Conservation (phyloP, 2,888 invertebrate genomes). For the Mesoligia furuncula region DNA sequence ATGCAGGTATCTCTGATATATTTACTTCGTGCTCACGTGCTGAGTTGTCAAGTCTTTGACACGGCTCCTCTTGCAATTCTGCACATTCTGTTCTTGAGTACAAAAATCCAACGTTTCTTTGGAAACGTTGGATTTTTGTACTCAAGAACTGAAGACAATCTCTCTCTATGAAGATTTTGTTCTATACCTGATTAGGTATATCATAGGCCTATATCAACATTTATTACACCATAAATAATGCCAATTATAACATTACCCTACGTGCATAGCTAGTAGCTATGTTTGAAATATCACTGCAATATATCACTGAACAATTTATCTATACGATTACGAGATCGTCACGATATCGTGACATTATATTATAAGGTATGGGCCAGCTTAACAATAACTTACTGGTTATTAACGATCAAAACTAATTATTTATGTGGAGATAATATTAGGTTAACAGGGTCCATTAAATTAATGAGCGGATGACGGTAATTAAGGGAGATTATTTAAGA, state of each 20-base stretch:
- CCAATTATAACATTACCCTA: slow-evolving; percentile 24
- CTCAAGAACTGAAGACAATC: too few species aligned
- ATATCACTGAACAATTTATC: slow-evolving; percentile 60
- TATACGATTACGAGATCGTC: slow-evolving; percentile 58
- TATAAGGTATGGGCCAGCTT: slow-evolving; percentile 41
- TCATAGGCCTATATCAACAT: not conserved
- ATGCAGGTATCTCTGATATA: not conserved
- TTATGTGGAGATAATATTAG: slow-evolving; percentile 46
- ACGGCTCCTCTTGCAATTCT: not conserved
- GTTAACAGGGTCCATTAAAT: slow-evolving; percentile 47
- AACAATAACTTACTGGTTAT: slow-evolving; percentile 50
- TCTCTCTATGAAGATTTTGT: too few species aligned
- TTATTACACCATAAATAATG: slow-evolving; percentile 13
- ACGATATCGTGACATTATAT: slow-evolving; percentile 60
- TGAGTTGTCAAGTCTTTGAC: not conserved
- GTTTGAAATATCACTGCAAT: slow-evolving; percentile 45
- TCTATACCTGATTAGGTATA: not conserved
- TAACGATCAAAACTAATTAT: slow-evolving; percentile 53
- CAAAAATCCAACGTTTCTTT: not conserved
- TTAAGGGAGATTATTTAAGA: slow-evolving; percentile 35
- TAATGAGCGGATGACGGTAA: slow-evolving; percentile 40
- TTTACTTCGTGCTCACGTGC: not conserved
- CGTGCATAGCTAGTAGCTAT: slow-evolving; percentile 30
- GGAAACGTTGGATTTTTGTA: too few species aligned
- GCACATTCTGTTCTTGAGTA: too few species aligned